Conservation (phyloP, 1,140 invertebrate genomes). For the Leguminivora glycinivorella region DNA sequence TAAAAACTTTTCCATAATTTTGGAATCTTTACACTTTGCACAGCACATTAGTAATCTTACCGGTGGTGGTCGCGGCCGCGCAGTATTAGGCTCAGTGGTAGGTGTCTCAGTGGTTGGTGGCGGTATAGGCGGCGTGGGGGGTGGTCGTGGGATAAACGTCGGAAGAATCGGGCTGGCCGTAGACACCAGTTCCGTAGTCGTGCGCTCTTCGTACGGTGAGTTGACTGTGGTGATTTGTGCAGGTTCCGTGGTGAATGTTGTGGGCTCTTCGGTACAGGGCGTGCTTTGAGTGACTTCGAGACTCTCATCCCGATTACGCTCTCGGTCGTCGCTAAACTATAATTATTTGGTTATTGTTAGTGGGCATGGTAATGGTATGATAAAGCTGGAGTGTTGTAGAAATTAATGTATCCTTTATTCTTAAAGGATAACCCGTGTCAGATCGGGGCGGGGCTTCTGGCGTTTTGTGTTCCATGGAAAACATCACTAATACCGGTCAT, state of each 20-base stretch:
- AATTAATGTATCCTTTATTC: too few relatives aligned
- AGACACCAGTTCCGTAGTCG: neutral
- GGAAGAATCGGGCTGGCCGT: neutral
- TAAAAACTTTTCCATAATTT: too few relatives aligned
- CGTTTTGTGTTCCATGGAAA: too few relatives aligned
- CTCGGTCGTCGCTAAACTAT: neutral
- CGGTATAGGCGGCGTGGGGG: constrained; percentile 13
- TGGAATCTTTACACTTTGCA: too few relatives aligned
- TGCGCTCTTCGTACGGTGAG: too few relatives aligned
- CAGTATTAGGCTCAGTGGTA: constrained; percentile 23
- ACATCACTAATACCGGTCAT: too few relatives aligned
- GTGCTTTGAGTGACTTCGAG: neutral
- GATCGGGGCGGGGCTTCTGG: too few relatives aligned
- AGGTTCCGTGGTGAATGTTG: neutral
- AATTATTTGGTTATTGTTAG: constrained; percentile 12
- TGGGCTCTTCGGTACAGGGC: neutral
- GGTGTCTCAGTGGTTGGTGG: neutral
- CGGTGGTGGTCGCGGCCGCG: constrained; percentile 25
- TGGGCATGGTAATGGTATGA: neutral
- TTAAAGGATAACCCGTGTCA: too few relatives aligned
- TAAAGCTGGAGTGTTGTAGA: neutral
- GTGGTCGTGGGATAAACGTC: constrained; percentile 25
- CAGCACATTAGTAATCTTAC: too few relatives aligned
- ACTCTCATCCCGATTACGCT: neutral
- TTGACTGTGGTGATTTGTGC: neutral